Percentiles rank a stretch among this genome's conserved stretches.
phyloP scores from a whole-genome alignment of 1,140 invertebrate genomes.

The Pollicipes pollicipes region DNA sequence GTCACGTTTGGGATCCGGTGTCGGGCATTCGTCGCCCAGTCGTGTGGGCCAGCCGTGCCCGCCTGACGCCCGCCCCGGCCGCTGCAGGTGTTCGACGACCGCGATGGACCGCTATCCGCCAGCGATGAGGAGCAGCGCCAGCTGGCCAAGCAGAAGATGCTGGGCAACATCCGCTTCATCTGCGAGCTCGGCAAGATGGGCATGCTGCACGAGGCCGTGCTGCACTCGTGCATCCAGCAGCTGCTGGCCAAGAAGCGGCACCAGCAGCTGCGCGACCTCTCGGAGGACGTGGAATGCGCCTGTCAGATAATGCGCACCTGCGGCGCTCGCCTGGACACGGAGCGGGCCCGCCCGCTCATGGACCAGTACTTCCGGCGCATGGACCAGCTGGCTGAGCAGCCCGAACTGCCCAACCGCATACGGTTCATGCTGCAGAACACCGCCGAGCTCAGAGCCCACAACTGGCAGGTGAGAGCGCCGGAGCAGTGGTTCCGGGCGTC shows the following conservation, averaged over 20 bases:
- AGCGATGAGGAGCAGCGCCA: conserved; percentile 81
- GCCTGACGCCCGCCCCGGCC: background rate
- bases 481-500: conserved; percentile 30
- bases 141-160: conserved; percentile 88
- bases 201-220: conserved; percentile 75
- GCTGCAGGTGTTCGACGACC: conserved; percentile 34
- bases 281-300: conserved; percentile 92
- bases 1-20: too few relatives aligned
- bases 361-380: conserved; percentile 94
- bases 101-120: conserved; percentile 39
- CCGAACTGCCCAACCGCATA: conserved; percentile 78
- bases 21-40: too few relatives aligned
- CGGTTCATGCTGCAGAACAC: conserved; percentile 91
- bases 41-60: too few relatives aligned
- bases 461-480: conserved; percentile 53
- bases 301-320: conserved; percentile 96
- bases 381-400: conserved; percentile 53
- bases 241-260: conserved; percentile 11
- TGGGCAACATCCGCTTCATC: conserved; percentile 89
- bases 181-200: conserved; percentile 93
- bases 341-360: conserved; percentile 55
- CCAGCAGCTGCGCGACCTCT: conserved; percentile 34
- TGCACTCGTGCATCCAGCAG: conserved; percentile 84
- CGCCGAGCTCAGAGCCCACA: conserved; percentile 71
- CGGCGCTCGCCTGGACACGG: conserved; percentile 85